Evolutionary conservation across 2,797 vertebrate species (phyloP).

Genomic region (Hephaestus fuliginosus): DNA sequence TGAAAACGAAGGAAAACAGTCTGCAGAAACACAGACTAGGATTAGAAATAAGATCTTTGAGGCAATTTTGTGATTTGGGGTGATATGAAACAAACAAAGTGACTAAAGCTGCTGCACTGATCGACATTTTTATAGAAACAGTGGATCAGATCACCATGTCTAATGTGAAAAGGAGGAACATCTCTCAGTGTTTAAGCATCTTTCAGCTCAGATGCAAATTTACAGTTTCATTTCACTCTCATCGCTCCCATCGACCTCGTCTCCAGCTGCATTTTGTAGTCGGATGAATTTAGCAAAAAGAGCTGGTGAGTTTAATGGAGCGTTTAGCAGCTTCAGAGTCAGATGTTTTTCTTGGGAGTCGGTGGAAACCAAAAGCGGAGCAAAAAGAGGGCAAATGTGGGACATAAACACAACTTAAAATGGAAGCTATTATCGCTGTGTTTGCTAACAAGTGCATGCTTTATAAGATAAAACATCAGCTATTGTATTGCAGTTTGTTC

Average conservation of each 20-base stretch:
- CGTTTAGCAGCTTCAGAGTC: not conserved
- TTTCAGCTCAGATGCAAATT: not conserved
- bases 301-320: too few relatives aligned
- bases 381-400: not conserved
- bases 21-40: too few relatives aligned
- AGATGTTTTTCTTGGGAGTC: not conserved
- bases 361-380: not conserved
- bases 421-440: not conserved
- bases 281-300: too few relatives aligned
- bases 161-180: not conserved
- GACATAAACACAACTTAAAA: not conserved
- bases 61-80: not conserved
- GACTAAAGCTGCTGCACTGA: not conserved
- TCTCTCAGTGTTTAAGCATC: not conserved
- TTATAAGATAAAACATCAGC: not conserved
- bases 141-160: not conserved
- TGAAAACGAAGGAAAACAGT: not conserved
- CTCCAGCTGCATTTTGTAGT: too few relatives aligned
- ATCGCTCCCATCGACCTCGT: not conserved
- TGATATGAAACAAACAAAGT: not conserved
- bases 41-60: not conserved
- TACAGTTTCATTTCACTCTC: not conserved
- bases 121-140: not conserved
- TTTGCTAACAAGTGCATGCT: not conserved
- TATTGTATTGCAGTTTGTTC: not conserved